Percentiles rank a stretch among this genome's conserved stretches.
Conservation (phyloP, 2,888 invertebrate genomes). For the Oligia strigilis region DNA sequence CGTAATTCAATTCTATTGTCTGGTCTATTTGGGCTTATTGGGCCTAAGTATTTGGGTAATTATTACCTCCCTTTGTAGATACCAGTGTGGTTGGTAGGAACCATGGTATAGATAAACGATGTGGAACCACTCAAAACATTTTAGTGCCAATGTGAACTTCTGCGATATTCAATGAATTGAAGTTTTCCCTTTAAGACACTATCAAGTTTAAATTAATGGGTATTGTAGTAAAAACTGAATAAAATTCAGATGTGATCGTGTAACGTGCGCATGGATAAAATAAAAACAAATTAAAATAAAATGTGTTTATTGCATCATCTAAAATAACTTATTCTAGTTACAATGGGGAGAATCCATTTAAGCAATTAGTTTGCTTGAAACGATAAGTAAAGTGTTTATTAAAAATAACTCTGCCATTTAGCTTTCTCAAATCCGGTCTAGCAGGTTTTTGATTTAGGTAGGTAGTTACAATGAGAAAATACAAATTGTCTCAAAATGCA, state of each 20-base stretch:
- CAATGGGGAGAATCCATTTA: no score
- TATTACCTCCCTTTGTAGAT: neutral
- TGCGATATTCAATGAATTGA: neutral
- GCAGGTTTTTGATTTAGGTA: constrained; percentile 36
- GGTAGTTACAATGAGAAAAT: constrained; percentile 26
- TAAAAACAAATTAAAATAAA: no score
- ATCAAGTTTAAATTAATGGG: neutral
- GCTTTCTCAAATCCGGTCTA: constrained; percentile 41
- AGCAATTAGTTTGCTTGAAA: neutral
- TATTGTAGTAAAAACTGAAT: neutral
- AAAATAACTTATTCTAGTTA: no score
- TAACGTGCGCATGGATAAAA: neutral
- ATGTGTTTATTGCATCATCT: no score
- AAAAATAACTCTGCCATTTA: constrained; percentile 10
- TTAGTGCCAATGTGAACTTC: neutral
- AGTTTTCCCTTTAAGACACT: no score
- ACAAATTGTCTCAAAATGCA: constrained; percentile 25
- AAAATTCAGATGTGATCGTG: constrained; percentile 25
- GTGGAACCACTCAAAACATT: neutral
- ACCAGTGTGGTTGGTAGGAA: neutral
- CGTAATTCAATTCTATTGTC: constrained; percentile 43
- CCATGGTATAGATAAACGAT: neutral
- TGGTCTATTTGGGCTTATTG: constrained; percentile 17
- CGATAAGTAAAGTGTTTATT: constrained; percentile 14
- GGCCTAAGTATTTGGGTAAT: neutral